A percentile compares a stretch with the other conserved stretches of the same genome.
Conservation (phyloP, 2,888 invertebrate genomes). For the Drosophila fulvimacula region DNA sequence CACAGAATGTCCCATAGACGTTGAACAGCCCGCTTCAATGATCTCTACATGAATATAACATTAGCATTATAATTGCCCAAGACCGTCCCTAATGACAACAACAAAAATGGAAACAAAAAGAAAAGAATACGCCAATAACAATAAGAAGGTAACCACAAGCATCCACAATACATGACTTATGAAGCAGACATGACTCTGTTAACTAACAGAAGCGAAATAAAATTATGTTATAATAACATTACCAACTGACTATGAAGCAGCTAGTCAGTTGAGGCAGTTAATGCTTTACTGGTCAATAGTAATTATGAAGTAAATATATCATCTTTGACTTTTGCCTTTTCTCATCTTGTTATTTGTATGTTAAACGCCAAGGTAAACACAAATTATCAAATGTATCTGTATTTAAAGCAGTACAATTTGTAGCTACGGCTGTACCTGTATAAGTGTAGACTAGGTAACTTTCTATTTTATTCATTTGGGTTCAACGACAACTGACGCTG, state of each 20-base stretch:
- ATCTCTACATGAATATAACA: conserved; percentile 68
- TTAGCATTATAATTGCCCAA: conserved; percentile 54
- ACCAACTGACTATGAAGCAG: background rate
- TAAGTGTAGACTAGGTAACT: conserved; percentile 38
- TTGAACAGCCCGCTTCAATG: conserved; percentile 46
- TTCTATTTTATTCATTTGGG: conserved; percentile 66
- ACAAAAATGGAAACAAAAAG: conserved; percentile 5
- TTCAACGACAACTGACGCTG: conserved; percentile 76
- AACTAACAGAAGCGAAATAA: conserved; percentile 14
- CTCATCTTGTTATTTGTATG: conserved; percentile 41
- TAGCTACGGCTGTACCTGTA: background rate
- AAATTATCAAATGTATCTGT: background rate
- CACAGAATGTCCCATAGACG: conserved; percentile 39
- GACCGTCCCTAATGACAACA: conserved; percentile 36
- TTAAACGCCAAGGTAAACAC: conserved; percentile 39
- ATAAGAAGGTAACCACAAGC: conserved; percentile 28
- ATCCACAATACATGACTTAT: conserved; percentile 19
- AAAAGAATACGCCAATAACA: conserved; percentile 1
- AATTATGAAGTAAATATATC: conserved; percentile 20
- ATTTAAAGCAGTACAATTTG: background rate
- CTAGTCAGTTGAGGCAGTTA: conserved; percentile 5
- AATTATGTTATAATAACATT: background rate
- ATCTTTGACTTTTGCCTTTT: conserved; percentile 19
- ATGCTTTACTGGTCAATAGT: conserved; percentile 10
- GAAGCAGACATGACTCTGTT: conserved; percentile 1